Evolutionary conservation across 2,797 vertebrate species (phyloP).

Genomic region (Paguma larvata): DNA sequence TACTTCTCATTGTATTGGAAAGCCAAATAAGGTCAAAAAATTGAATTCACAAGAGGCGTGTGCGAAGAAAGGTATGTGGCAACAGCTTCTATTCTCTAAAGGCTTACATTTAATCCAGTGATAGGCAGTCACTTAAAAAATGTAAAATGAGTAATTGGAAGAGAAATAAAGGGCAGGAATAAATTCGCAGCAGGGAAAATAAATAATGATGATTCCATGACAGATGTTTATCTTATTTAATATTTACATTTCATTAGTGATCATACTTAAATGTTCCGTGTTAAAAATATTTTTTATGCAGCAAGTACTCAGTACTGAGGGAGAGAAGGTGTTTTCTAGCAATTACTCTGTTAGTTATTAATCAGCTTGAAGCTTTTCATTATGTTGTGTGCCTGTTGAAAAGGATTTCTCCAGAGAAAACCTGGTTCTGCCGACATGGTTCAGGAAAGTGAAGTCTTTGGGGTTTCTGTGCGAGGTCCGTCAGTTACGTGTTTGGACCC

Average conservation of each 20-base stretch:
- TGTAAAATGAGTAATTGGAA: constrained; percentile 38
- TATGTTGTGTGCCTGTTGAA: background rate
- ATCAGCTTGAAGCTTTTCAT: constrained; percentile 36
- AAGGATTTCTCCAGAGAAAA: background rate
- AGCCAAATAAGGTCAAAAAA: constrained; percentile 69
- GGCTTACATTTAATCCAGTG: constrained; percentile 49
- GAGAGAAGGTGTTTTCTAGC: constrained; percentile 37
- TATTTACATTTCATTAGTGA: constrained; percentile 66
- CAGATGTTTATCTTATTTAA: constrained; percentile 36
- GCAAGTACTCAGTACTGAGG: background rate
- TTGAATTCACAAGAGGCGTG: constrained; percentile 39
- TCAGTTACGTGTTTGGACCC: background rate
- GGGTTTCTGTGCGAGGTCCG: background rate
- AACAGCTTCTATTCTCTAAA: constrained; percentile 42
- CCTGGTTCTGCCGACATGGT: background rate
- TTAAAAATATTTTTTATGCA: constrained; percentile 24
- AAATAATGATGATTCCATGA: constrained; percentile 46
- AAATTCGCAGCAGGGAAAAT: background rate
- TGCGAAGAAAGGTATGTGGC: constrained; percentile 55
- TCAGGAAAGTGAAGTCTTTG: background rate
- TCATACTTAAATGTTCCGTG: constrained; percentile 4
- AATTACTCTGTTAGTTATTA: background rate
- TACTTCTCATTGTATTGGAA: constrained; percentile 61
- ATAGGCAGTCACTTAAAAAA: constrained; percentile 39
- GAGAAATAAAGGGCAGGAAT: constrained; percentile 45